Evolutionary conservation across 2,888 invertebrate genomes (phyloP).

Genomic region (Drosophila fungiperda): DNA sequence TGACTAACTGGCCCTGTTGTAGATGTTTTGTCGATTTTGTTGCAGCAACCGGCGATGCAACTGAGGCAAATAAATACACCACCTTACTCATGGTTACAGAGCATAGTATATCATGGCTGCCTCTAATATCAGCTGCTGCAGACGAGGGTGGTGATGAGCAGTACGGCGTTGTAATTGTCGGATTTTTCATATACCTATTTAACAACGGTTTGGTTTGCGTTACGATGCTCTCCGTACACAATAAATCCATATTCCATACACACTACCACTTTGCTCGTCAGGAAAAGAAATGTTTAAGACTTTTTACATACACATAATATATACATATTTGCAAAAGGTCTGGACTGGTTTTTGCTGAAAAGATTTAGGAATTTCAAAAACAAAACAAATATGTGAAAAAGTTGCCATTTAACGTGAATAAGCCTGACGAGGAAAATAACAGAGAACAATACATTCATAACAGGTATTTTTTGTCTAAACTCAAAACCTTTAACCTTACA

Average conservation of each 20-base stretch:
- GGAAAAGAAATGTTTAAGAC: not conserved
- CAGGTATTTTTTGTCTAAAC: not conserved
- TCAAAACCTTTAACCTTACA: too few species aligned
- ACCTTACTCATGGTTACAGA: constrained; percentile 8
- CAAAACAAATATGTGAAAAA: not conserved
- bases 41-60: constrained; percentile 5
- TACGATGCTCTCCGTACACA: constrained; percentile 17
- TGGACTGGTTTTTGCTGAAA: not conserved
- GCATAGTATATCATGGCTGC: not conserved
- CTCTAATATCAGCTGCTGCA: not conserved
- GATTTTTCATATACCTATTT: constrained; percentile 1
- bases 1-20: constrained; percentile 5
- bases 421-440: not conserved
- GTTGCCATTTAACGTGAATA: not conserved
- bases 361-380: not conserved
- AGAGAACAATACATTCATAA: not conserved
- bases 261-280: not conserved
- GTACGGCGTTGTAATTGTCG: constrained; percentile 2
- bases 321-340: not conserved
- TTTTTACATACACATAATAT: not conserved
- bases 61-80: constrained; percentile 24
- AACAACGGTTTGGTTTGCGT: constrained; percentile 4
- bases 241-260: constrained; percentile 24
- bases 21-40: constrained; percentile 6
- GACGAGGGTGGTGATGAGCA: constrained; percentile 1